Conservation (phyloP, 2,888 invertebrate genomes). For the Macrophya annulata region DNA sequence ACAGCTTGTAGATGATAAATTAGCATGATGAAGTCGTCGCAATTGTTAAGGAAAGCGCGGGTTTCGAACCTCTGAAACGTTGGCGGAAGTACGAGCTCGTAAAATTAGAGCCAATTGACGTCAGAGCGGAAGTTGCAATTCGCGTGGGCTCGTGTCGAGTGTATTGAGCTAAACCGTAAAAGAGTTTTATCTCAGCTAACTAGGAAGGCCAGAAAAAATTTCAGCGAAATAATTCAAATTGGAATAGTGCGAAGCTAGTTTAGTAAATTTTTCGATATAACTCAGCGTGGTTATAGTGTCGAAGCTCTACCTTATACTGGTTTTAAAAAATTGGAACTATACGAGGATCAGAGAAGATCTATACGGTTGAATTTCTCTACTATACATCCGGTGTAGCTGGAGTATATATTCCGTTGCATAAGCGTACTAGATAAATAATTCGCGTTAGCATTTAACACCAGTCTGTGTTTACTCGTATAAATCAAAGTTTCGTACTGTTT, state of each 20-base stretch:
- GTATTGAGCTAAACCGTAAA: slow-evolving; percentile 7
- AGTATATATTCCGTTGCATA: slow-evolving; percentile 50
- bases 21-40: not conserved
- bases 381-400: slow-evolving; percentile 13
- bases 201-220: not conserved
- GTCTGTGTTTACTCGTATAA: slow-evolving; percentile 32
- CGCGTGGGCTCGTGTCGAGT: slow-evolving; percentile 48
- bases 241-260: not conserved
- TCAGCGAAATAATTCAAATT: not conserved
- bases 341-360: not conserved
- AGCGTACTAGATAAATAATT: slow-evolving; percentile 57
- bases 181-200: not conserved
- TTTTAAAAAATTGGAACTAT: not conserved
- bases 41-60: not conserved
- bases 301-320: not conserved
- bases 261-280: not conserved
- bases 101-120: slow-evolving; percentile 63
- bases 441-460: slow-evolving; percentile 44
- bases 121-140: slow-evolving; percentile 51
- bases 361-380: not conserved
- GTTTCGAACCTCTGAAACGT: slow-evolving; percentile 23
- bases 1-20: not conserved
- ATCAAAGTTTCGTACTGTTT: slow-evolving; percentile 40
- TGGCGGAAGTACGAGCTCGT: slow-evolving; percentile 65
- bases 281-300: not conserved